A percentile compares a stretch with the other conserved stretches of the same genome.
Evolutionary conservation across 1,140 invertebrate genomes (phyloP).

Genomic region (Aphidius gifuensis): DNA sequence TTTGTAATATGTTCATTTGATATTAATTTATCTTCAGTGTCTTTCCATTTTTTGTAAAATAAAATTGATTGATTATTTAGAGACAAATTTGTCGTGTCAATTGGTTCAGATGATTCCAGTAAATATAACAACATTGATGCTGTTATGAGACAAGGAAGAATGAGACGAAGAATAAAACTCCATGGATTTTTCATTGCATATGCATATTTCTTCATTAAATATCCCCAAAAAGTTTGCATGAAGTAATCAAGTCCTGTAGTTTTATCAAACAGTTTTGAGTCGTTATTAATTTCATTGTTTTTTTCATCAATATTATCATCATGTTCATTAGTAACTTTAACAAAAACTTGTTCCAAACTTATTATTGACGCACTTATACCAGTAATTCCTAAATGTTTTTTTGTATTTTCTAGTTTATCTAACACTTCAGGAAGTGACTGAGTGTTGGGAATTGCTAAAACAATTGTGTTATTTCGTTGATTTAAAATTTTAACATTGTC

Average conservation of each 20-base stretch:
- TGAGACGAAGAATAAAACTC: conserved; percentile 33
- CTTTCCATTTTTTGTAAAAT: no score
- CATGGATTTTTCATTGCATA: conserved; percentile 42
- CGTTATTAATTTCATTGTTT: conserved; percentile 20
- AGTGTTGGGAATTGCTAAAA: conserved; percentile 53
- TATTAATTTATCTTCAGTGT: no score
- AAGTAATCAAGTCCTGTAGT: conserved; percentile 34
- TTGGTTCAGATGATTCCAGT: conserved; percentile 27
- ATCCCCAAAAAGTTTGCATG: conserved; percentile 37
- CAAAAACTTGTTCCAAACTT: conserved; percentile 83
- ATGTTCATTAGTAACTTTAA: conserved; percentile 54
- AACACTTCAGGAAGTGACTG: conserved; percentile 62
- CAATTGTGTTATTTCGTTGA: conserved; percentile 41
- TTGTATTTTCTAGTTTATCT: conserved; percentile 62
- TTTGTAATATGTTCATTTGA: no score
- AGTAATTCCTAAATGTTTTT: conserved; percentile 62
- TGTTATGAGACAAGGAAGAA: conserved; percentile 37
- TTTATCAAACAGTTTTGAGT: conserved; percentile 29
- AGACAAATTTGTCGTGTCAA: neutral
- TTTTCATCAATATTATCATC: conserved; percentile 35
- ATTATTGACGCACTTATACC: conserved; percentile 77
- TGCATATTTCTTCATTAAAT: conserved; percentile 41
- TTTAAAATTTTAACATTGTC: conserved; percentile 35
- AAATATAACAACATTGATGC: conserved; percentile 40
- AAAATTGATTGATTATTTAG: conserved; percentile 10